Evolutionary conservation across 2,113 vertebrate species (phyloP).

Genomic region (Cyanoderma ruficeps): DNA sequence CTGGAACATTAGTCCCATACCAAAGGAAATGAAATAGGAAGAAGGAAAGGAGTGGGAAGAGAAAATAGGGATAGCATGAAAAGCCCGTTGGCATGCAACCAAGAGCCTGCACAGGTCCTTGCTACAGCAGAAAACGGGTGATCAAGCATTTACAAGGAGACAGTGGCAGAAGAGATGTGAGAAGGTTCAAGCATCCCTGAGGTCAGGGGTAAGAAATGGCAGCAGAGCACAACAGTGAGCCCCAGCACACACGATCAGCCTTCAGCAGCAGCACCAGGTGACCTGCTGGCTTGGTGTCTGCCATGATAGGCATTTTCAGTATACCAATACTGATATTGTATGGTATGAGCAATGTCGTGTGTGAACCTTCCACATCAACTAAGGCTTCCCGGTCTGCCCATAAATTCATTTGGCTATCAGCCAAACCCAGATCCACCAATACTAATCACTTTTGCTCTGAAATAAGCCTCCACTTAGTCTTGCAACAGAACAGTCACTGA

Average conservation of each 20-base stretch:
- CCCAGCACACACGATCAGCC: background rate
- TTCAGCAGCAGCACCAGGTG: background rate
- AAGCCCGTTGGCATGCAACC: background rate
- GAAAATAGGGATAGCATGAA: background rate
- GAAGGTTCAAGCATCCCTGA: background rate
- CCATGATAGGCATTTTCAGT: background rate
- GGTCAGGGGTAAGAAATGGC: background rate
- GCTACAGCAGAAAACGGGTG: background rate
- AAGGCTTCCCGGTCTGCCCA: background rate
- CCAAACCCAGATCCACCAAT: background rate
- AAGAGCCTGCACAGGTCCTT: background rate
- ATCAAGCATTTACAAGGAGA: background rate
- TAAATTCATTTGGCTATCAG: background rate
- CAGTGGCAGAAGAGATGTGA: background rate
- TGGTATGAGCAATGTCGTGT: fast-evolving
- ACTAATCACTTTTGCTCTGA: background rate
- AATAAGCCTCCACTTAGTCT: background rate
- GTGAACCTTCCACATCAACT: background rate
- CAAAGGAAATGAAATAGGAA: background rate
- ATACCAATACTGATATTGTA: background rate
- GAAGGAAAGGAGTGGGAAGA: constrained; percentile 9
- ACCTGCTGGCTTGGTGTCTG: background rate
- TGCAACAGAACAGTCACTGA: background rate
- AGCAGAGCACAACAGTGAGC: background rate
- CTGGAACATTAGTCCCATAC: background rate